A percentile compares a stretch with the other conserved stretches of the same genome.
Conservation (phyloP, 2,113 vertebrate genomes). For the Trinectes maculatus region DNA sequence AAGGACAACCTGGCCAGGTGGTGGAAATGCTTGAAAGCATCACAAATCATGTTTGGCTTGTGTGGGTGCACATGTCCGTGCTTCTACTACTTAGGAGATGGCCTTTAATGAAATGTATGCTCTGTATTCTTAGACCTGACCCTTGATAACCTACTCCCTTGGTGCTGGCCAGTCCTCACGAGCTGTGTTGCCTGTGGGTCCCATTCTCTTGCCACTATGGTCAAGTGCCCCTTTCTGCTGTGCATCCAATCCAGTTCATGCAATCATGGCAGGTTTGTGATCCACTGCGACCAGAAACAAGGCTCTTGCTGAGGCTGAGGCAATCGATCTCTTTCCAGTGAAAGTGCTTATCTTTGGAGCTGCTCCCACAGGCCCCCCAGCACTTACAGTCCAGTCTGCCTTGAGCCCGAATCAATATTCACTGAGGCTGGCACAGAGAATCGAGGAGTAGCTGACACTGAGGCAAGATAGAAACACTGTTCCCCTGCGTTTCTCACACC, state of each 20-base stretch:
- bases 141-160: conserved; percentile 31
- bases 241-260: conserved; percentile 50
- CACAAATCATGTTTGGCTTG: neutral
- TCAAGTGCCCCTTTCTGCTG: conserved; percentile 24
- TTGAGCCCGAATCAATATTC: conserved; percentile 71
- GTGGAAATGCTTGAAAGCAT: neutral
- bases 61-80: neutral
- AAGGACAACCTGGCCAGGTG: neutral
- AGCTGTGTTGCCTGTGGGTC: conserved; percentile 21
- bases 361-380: conserved; percentile 50
- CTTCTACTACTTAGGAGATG: neutral
- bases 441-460: conserved; percentile 20
- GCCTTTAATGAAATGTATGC: conserved; percentile 40
- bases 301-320: conserved; percentile 24
- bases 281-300: conserved; percentile 43
- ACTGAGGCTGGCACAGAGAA: conserved; percentile 41
- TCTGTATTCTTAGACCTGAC: conserved; percentile 36
- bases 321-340: conserved; percentile 65
- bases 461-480: conserved; percentile 7
- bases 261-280: conserved; percentile 52
- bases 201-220: neutral
- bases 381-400: conserved; percentile 66
- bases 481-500: conserved; percentile 16
- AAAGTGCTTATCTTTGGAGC: conserved; percentile 76
- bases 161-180: conserved; percentile 29